Conservation (phyloP, 2,888 invertebrate genomes). For the Drosophila sordidapex region DNA sequence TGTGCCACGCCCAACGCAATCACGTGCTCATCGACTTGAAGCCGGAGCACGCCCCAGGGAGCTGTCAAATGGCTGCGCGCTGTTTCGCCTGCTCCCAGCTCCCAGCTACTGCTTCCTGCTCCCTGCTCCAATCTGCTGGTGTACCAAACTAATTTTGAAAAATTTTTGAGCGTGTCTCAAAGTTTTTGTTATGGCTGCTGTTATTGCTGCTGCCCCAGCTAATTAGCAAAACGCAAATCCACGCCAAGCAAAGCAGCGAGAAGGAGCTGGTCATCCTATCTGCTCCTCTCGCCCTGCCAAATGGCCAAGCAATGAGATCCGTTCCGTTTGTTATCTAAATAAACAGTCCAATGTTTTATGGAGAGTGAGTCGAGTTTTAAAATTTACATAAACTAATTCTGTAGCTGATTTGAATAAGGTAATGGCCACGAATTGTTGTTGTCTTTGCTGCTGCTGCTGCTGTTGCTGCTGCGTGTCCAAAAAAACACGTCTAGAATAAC, state of each 20-base stretch:
- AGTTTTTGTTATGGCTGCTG: slow-evolving; percentile 56
- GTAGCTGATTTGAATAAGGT: slow-evolving; percentile 80
- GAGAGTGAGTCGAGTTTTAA: slow-evolving; percentile 52
- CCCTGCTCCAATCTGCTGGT: not conserved
- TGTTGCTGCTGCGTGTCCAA: slow-evolving; percentile 9
- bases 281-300: not conserved
- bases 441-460: slow-evolving; percentile 17
- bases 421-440: slow-evolving; percentile 52
- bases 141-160: slow-evolving; percentile 52
- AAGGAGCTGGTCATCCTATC: slow-evolving; percentile 18
- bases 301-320: slow-evolving; percentile 41
- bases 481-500: slow-evolving; percentile 27
- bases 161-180: slow-evolving; percentile 34
- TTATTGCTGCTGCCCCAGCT: slow-evolving; percentile 57
- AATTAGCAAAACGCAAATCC: slow-evolving; percentile 69
- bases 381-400: slow-evolving; percentile 80
- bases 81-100: slow-evolving; percentile 13
- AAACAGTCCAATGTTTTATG: slow-evolving; percentile 55
- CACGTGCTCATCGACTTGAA: slow-evolving; percentile 77
- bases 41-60: slow-evolving; percentile 77
- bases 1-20: slow-evolving; percentile 67
- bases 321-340: slow-evolving; percentile 58
- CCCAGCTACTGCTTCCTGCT: not conserved
- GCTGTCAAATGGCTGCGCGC: slow-evolving; percentile 71
- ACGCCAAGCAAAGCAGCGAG: slow-evolving; percentile 24